Evolutionary conservation across 2,797 vertebrate genomes (phyloP).

Genomic region (Sylvilagus floridanus): DNA sequence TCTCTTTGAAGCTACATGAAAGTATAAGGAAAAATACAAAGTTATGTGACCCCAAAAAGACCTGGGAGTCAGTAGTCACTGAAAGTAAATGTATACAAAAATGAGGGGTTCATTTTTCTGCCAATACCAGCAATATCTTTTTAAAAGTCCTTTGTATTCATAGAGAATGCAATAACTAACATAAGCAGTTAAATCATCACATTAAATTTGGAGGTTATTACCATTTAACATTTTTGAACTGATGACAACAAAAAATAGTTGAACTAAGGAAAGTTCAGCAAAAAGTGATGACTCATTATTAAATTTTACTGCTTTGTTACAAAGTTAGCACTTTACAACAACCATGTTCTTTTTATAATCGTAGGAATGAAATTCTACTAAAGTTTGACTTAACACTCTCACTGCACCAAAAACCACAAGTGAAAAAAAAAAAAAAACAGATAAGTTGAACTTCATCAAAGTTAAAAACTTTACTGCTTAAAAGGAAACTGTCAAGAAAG

Average conservation of each 20-base stretch:
- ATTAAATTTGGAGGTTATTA: constrained; percentile 55
- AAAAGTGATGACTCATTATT: not conserved
- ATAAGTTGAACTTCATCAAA: constrained; percentile 6
- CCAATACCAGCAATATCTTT: not conserved
- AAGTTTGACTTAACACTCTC: constrained; percentile 33
- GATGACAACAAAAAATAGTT: not conserved
- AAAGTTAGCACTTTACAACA: constrained; percentile 7
- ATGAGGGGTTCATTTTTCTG: not conserved
- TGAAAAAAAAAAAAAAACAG: not conserved
- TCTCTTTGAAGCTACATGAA: constrained; percentile 1
- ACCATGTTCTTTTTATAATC: constrained; percentile 15
- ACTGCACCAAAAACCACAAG: not conserved
- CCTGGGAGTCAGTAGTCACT: not conserved
- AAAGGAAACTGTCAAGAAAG: not conserved
- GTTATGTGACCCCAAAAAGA: not conserved
- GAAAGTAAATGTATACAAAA: constrained; percentile 5
- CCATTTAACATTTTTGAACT: constrained; percentile 45
- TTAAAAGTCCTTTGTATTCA: not conserved
- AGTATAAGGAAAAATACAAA: not conserved
- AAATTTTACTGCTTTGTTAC: constrained; percentile 47
- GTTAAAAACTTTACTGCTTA: constrained; percentile 28
- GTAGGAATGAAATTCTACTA: constrained; percentile 40
- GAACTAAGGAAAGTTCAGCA: not conserved
- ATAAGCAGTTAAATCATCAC: constrained; percentile 42
- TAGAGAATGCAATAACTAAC: not conserved